phyloP scores from a whole-genome alignment of 2,888 invertebrate genomes.

The Lithodes maja region DNA sequence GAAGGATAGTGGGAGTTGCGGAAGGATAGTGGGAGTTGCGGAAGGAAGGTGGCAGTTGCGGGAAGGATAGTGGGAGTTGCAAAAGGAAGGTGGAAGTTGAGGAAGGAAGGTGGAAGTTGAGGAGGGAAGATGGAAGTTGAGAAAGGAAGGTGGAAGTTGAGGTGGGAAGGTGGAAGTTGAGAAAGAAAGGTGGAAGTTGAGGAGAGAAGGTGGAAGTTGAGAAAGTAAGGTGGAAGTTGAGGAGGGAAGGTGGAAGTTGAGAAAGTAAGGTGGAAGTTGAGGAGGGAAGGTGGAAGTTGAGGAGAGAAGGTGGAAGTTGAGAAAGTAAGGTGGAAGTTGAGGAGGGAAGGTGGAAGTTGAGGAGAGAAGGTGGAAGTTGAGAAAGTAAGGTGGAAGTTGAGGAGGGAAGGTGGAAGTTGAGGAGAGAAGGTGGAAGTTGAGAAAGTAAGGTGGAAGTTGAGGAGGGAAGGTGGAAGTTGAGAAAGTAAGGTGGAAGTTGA shows the following conservation, averaged over 20 bases:
- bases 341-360: not conserved
- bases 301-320: not conserved
- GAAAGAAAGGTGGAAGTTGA: not conserved
- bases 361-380: not conserved
- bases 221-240: not conserved
- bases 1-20: too few relatives aligned
- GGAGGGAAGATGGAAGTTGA: not conserved
- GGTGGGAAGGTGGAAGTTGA: not conserved
- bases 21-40: too few relatives aligned
- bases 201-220: not conserved
- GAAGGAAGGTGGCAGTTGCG: too few relatives aligned
- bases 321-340: not conserved
- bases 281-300: not conserved
- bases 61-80: too few relatives aligned
- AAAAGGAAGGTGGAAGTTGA: not conserved
- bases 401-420: not conserved
- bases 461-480: not conserved
- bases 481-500: not conserved
- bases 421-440: not conserved
- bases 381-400: not conserved
- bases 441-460: not conserved
- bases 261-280: not conserved
- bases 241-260: not conserved
- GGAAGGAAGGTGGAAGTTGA: not conserved
- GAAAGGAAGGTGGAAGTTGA: not conserved